These are phyloP conservation scores for Acanthococcus lagerstroemiae DNA, from an alignment of 2,888 invertebrate genomes.

Conservation along the genomic window DNA sequence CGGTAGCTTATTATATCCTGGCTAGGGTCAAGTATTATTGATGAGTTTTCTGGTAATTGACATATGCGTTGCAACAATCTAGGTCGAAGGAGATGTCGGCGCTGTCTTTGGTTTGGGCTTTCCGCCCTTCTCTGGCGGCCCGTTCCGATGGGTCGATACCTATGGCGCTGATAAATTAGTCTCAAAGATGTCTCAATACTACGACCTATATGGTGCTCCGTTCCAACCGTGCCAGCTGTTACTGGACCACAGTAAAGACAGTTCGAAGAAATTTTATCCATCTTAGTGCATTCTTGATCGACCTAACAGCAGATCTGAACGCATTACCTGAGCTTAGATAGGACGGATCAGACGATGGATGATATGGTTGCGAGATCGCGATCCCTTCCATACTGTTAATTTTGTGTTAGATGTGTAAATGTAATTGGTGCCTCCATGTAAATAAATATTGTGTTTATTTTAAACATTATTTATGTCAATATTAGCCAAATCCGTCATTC, in stretches of 20 bases:
- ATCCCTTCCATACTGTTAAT: too few species aligned
- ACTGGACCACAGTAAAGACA: slow-evolving; percentile 83
- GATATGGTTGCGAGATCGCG: too few species aligned
- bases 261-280: slow-evolving; percentile 76
- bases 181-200: slow-evolving; percentile 79
- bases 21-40: too few species aligned
- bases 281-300: slow-evolving; percentile 35
- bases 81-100: slow-evolving; percentile 94
- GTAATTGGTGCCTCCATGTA: too few species aligned
- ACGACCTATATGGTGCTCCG: slow-evolving; percentile 70
- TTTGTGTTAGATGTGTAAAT: too few species aligned
- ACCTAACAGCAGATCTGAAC: too few species aligned
- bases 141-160: slow-evolving; percentile 84
- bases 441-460: too few species aligned
- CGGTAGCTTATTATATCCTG: too few species aligned
- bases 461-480: too few species aligned
- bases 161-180: slow-evolving; percentile 87
- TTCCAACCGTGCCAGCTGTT: slow-evolving; percentile 90
- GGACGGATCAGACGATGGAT: too few species aligned
- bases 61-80: slow-evolving; percentile 33
- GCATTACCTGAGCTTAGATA: too few species aligned
- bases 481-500: too few species aligned
- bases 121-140: slow-evolving; percentile 91
- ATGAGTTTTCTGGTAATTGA: neutral
- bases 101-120: slow-evolving; percentile 99